phyloP scores from a whole-genome alignment of 2,113 vertebrate species.

The Collichthys lucidus region DNA sequence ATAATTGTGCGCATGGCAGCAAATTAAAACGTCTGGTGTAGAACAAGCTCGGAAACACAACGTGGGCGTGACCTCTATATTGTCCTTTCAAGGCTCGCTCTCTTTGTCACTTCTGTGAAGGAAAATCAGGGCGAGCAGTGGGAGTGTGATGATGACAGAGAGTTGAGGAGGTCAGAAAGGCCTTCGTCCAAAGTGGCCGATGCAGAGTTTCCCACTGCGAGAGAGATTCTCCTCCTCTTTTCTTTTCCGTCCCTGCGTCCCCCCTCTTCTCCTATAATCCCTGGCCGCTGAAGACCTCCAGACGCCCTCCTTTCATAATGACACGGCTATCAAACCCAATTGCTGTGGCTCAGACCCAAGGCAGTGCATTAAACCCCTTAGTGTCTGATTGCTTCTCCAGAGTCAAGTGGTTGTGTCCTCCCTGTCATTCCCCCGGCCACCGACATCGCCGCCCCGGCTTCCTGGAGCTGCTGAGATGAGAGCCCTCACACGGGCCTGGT shows the following conservation, averaged over 20 bases:
- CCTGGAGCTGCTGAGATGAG: constrained; percentile 58
- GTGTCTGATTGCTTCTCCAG: constrained; percentile 85
- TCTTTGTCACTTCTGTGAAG: constrained; percentile 53
- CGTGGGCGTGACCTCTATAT: constrained; percentile 57
- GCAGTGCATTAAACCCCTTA: constrained; percentile 84
- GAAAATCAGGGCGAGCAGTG: constrained; percentile 65
- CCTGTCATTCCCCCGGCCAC: constrained; percentile 73
- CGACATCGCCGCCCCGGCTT: constrained; percentile 32
- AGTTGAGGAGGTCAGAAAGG: constrained; percentile 63
- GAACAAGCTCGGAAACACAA: constrained; percentile 62
- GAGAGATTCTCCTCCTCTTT: constrained; percentile 48
- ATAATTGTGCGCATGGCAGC: constrained; percentile 52
- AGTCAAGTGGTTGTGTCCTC: constrained; percentile 85
- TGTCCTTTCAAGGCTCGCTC: constrained; percentile 46
- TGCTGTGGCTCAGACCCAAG: constrained; percentile 85
- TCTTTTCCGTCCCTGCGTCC: constrained; percentile 41
- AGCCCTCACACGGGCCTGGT: constrained; percentile 62
- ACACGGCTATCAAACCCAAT: constrained; percentile 86
- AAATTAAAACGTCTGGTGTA: constrained; percentile 66
- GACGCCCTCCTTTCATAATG: constrained; percentile 85
- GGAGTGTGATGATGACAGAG: constrained; percentile 52
- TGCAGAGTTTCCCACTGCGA: constrained; percentile 53
- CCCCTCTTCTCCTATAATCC: constrained; percentile 77
- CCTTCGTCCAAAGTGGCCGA: constrained; percentile 45
- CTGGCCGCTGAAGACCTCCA: constrained; percentile 82